phyloP scores from a whole-genome alignment of 2,797 vertebrate genomes.

The Catharus ustulatus region DNA sequence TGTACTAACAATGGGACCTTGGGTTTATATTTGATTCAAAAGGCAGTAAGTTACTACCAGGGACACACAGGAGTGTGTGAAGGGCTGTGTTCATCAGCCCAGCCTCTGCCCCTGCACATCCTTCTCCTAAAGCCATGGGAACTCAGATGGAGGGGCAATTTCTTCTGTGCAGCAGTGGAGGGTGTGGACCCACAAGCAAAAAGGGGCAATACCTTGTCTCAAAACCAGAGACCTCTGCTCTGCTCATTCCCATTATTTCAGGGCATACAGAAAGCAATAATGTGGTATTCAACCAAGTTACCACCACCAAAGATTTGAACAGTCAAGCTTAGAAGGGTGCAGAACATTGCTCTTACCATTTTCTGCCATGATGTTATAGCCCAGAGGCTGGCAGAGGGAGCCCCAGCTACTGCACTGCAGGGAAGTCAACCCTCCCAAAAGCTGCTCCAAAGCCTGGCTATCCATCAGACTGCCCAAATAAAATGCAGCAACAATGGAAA shows the following conservation, averaged over 20 bases:
- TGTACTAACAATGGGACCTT: not conserved
- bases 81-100: not conserved
- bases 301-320: not conserved
- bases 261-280: not conserved
- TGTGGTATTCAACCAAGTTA: not conserved
- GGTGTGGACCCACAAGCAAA: not conserved
- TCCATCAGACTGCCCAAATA: constrained; percentile 46
- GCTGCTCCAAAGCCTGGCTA: not conserved
- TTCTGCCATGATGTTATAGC: not conserved
- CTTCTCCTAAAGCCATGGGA: not conserved
- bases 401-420: not conserved
- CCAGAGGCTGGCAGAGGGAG: not conserved
- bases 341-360: not conserved
- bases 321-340: not conserved
- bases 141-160: not conserved
- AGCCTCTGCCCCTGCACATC: not conserved
- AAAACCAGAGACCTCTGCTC: not conserved
- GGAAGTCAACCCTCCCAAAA: not conserved
- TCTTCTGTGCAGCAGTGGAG: not conserved
- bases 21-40: not conserved
- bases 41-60: not conserved
- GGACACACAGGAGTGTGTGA: not conserved
- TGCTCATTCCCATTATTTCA: not conserved
- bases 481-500: constrained; percentile 48
- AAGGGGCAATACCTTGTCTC: not conserved